A percentile compares a stretch with the other conserved stretches of the same genome.
Evolutionary conservation across 2,797 vertebrate genomes (phyloP).

Genomic region (Amblyopsis hoosieri): DNA sequence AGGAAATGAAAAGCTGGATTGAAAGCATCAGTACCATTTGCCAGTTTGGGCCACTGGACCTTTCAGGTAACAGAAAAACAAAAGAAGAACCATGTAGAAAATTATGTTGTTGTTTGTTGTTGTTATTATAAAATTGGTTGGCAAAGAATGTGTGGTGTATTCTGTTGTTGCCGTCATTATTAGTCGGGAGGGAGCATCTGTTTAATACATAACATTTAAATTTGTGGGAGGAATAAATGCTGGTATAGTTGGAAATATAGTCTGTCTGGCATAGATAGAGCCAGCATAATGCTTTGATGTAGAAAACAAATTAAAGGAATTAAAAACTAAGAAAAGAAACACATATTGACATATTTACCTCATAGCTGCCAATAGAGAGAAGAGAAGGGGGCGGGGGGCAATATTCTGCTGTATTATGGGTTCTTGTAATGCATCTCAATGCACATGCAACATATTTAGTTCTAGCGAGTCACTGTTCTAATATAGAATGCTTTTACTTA

Average conservation of each 20-base stretch:
- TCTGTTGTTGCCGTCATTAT: background rate
- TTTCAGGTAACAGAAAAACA: conserved; percentile 78
- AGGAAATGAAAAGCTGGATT: conserved; percentile 96
- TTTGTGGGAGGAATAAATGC: conserved; percentile 10
- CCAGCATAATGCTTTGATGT: conserved; percentile 9
- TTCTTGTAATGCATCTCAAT: too few relatives aligned
- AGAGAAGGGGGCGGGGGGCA: too few relatives aligned
- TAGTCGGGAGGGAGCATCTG: background rate
- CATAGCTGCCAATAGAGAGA: too few relatives aligned
- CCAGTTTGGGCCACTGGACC: conserved; percentile 85
- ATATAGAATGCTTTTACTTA: too few relatives aligned
- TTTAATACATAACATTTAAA: background rate
- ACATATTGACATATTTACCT: conserved; percentile 4
- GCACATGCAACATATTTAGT: too few relatives aligned
- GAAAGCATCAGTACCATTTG: conserved; percentile 92
- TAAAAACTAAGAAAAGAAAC: conserved; percentile 14
- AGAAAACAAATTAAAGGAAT: conserved; percentile 16
- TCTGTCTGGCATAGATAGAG: conserved; percentile 50
- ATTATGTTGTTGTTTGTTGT: too few relatives aligned
- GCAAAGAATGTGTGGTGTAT: background rate
- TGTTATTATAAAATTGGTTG: background rate
- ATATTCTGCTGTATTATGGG: too few relatives aligned
- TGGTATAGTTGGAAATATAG: conserved; percentile 39
- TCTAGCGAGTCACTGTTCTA: too few relatives aligned
- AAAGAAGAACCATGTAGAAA: too few relatives aligned